Evolutionary conservation across 1,140 invertebrate genomes (phyloP).

Genomic region (Orius insidiosus): DNA sequence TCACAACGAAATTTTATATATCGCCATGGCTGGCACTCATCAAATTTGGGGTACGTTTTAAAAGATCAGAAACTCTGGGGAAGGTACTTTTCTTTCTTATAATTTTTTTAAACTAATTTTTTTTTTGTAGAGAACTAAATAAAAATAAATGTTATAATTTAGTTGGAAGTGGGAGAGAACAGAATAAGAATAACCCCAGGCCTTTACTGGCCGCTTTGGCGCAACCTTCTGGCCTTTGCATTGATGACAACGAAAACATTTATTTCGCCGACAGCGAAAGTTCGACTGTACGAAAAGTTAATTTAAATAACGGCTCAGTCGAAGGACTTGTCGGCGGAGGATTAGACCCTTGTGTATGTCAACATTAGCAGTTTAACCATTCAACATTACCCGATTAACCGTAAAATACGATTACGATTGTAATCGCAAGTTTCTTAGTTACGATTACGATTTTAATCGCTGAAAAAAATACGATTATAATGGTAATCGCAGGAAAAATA

Average conservation of each 20-base stretch:
- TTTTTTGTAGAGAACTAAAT: no score
- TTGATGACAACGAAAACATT: slow-evolving; percentile 29
- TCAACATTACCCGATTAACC: no score
- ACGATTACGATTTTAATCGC: no score
- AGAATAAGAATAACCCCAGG: slow-evolving; percentile 84
- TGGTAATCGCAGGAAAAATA: no score
- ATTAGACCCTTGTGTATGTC: no score
- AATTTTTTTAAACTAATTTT: no score
- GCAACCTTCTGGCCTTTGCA: slow-evolving; percentile 72
- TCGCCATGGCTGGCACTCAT: slow-evolving; percentile 85
- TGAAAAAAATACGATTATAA: no score
- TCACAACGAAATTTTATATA: slow-evolving; percentile 41
- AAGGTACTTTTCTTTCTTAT: slow-evolving; percentile 32
- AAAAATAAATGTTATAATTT: slow-evolving; percentile 24
- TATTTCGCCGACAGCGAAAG: slow-evolving; percentile 90
- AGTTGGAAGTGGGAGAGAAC: slow-evolving; percentile 77
- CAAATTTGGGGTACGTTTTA: slow-evolving; percentile 84
- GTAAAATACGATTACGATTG: no score
- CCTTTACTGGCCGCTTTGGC: slow-evolving; percentile 72
- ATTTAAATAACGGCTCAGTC: slow-evolving; percentile 59
- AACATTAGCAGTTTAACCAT: no score
- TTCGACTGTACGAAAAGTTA: slow-evolving; percentile 61
- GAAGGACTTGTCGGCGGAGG: slow-evolving; percentile 67
- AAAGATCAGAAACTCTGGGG: slow-evolving; percentile 68
- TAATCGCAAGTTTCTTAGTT: no score